Base-by-base conservation (phyloP, 2,888 invertebrate species). In the Dryocosmus kuriphilus region DNA sequence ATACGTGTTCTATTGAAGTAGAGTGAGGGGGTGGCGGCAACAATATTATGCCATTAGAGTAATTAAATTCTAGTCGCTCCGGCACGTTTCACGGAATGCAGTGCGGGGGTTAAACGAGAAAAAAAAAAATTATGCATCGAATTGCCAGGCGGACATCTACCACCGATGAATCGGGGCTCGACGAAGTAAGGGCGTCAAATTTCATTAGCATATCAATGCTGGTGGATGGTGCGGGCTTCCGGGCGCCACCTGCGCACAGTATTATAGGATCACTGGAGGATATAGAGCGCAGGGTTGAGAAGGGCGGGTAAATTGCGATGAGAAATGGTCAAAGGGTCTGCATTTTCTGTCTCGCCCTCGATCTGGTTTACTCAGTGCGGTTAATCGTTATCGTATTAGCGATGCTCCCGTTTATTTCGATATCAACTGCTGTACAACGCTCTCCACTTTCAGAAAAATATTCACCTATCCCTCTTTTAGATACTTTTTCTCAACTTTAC, bases 141-240 rank as follows among this genome's bases (percentile, higher is more conserved):
- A 75, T 76, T 41, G 79, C 46, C 62, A 57, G 78, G 55, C 77
- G 76, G 57, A 61, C 41, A 73, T 46, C 22, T 67, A 77, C 71
- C 75, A 67, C 57, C 65, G 27, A 51, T 27, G 38, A 61, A 35
- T 75, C 38, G 71, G 57, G 74, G 57, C 78, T 78, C 67, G 81
- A 77, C 76, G 81, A 81, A 86, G 88, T 87, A 87, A 89, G 90
- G 89, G 91, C 89, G 89, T 90, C 91, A 91, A 91, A 91, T 91
- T 91, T 91, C 91, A 91, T 91, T 91, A 91, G 91, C 91, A 91
- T 91, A 91, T 91, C 91, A 91, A 91, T 91, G 90, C 89, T 90
- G 90, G 90, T 85, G 90, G 89, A 90, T 90, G 90, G 90, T 87
- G 87, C 84, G 86, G 84, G 85, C 83, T 86, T 84, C 79, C 80